These are phyloP conservation scores for Leucophenga varia DNA, from an alignment of 1,140 invertebrate genomes.

Conservation along the genomic window DNA sequence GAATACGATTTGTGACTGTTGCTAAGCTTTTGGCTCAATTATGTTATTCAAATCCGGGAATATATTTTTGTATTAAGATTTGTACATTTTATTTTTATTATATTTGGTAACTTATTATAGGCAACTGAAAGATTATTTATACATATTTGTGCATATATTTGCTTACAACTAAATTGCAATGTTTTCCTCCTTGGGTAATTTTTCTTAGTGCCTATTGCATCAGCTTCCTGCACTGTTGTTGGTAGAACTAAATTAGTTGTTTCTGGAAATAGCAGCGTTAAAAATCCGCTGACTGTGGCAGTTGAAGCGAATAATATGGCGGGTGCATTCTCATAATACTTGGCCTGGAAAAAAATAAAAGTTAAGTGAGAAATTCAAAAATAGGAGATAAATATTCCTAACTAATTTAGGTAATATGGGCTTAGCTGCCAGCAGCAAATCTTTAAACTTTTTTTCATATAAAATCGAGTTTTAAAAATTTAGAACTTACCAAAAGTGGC, in stretches of 20 bases:
- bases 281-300: conserved; percentile 60
- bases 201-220: conserved; percentile 58
- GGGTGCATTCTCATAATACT: conserved; percentile 60
- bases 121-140: too few species aligned
- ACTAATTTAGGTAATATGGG: too few species aligned
- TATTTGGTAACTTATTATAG: too few species aligned
- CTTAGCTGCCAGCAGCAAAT: too few species aligned
- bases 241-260: conserved; percentile 66
- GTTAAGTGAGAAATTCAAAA: too few species aligned
- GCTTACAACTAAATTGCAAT: background rate
- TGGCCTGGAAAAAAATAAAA: conserved; percentile 48
- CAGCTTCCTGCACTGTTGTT: conserved; percentile 68
- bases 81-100: too few species aligned
- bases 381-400: too few species aligned
- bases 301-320: conserved; percentile 65
- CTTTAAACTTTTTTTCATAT: too few species aligned
- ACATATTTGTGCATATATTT: background rate
- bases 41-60: too few species aligned
- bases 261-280: conserved; percentile 68
- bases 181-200: conserved; percentile 23
- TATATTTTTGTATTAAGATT: too few species aligned
- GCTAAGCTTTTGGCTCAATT: too few species aligned
- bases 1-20: too few species aligned
- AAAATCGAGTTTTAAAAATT: background rate
- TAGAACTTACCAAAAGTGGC: conserved; percentile 63